Percentiles rank a stretch among this genome's conserved stretches.
Conservation (phyloP, 1,140 invertebrate genomes). For the Musca vetustissima region DNA sequence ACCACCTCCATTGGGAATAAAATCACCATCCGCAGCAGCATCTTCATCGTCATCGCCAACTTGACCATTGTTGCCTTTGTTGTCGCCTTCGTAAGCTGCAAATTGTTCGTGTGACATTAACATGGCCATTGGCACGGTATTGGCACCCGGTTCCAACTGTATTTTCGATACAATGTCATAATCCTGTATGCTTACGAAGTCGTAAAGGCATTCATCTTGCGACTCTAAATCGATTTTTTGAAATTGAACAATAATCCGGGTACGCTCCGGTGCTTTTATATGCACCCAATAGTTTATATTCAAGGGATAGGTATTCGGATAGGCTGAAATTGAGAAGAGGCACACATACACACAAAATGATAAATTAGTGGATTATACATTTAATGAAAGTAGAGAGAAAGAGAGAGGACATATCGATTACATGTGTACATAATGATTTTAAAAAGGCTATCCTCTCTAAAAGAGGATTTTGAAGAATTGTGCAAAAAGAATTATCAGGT, state of each 20-base stretch:
- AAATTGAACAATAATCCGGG: conserved; percentile 68
- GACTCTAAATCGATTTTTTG: conserved; percentile 69
- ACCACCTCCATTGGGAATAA: too few relatives aligned
- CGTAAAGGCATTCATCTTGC: conserved; percentile 76
- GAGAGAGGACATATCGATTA: too few relatives aligned
- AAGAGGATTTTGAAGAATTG: too few relatives aligned
- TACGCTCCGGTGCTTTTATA: conserved; percentile 62
- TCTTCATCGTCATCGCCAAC: too few relatives aligned
- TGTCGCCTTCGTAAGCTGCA: background rate
- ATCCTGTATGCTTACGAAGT: conserved; percentile 60
- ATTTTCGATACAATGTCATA: conserved; percentile 30
- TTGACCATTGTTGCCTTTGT: background rate
- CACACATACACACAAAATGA: background rate
- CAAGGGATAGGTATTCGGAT: conserved; percentile 68
- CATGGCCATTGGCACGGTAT: conserved; percentile 33
- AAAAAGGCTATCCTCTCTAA: too few relatives aligned
- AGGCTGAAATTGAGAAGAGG: conserved; percentile 56
- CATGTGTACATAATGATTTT: too few relatives aligned
- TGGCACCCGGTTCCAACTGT: conserved; percentile 30
- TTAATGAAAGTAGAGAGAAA: too few relatives aligned
- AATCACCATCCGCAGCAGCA: background rate
- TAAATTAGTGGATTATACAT: too few relatives aligned
- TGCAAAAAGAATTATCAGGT: too few relatives aligned
- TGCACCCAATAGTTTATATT: conserved; percentile 68
- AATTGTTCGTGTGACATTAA: conserved; percentile 27